These are phyloP conservation scores for Lophotis ruficrista DNA, from an alignment of 2,113 vertebrate species.

Conservation along the genomic window DNA sequence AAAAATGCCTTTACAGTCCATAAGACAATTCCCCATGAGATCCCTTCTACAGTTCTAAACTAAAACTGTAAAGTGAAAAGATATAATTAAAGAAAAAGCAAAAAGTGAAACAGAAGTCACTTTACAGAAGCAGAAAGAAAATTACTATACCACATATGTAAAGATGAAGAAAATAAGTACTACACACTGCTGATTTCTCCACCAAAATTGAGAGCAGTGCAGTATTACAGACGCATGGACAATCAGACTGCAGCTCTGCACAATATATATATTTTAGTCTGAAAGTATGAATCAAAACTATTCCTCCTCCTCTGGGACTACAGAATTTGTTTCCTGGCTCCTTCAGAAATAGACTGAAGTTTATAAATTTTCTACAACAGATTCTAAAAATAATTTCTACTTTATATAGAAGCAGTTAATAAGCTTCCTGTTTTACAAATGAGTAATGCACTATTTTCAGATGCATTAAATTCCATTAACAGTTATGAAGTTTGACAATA, in stretches of 20 bases:
- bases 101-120: background rate
- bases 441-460: background rate
- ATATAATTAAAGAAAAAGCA: background rate
- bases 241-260: background rate
- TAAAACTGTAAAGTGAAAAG: background rate
- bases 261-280: background rate
- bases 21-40: background rate
- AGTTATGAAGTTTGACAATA: background rate
- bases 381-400: slow-evolving; percentile 42
- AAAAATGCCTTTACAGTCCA: background rate
- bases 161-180: background rate
- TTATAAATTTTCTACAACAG: background rate
- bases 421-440: slow-evolving; percentile 30
- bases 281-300: background rate
- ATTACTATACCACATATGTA: background rate
- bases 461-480: background rate
- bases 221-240: background rate
- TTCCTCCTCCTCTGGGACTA: background rate
- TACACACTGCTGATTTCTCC: background rate
- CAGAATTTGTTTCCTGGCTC: background rate
- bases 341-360: background rate
- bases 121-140: background rate
- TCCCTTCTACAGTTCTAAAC: background rate
- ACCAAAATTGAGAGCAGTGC: background rate
- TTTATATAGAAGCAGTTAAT: slow-evolving; percentile 11